Base-by-base conservation (phyloP, 2,797 vertebrate genomes). In the Adelosebastes latens region DNA sequence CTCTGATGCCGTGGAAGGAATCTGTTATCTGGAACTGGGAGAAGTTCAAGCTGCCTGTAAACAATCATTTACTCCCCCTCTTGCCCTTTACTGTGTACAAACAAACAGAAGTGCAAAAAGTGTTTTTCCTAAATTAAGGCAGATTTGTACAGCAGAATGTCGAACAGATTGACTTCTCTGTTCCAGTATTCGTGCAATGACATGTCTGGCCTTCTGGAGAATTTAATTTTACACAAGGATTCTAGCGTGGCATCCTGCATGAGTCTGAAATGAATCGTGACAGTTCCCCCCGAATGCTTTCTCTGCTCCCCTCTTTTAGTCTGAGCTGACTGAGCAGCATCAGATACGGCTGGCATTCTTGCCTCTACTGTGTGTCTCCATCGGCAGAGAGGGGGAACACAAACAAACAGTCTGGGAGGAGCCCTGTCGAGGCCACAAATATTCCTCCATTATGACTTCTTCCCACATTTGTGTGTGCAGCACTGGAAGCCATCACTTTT, bases 381-480 rank as follows among this genome's bases (percentile, higher is more conserved):
- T 92, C 89, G 87, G 84, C 65, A 83, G 72, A 87, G 84, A 87
- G 84, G 82, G 80, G 75, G 75, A 95, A 93, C 82, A 91, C 90
- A 94, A 94, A 94, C 93, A 94, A 94, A 93, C 86, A 77, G 65
- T 78, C 86, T 75, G 87, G 93, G 91, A 93, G 91, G 92, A 94
- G 87, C 81, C 63, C 70, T 68, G 56, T 67, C 36, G 63, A 89
- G 71, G 86, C 92, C 93, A 90, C 92, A 95, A 92, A 88, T 93
- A 94, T 94, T 93, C 83, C 73, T 80, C 87, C 85, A 92, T 92
- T 87, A 90, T 90, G 84, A 90, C 83, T 81, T 77, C 81, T 85
- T 66, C 75, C 91, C 91, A 77, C 92, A 94, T 88, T 85, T 82
- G 82, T 87, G 82, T 85, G 83, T 85, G 69, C 80, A 75, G 64